Base-by-base conservation (phyloP, 2,113 vertebrate species). In the Psittacara wagleri region DNA sequence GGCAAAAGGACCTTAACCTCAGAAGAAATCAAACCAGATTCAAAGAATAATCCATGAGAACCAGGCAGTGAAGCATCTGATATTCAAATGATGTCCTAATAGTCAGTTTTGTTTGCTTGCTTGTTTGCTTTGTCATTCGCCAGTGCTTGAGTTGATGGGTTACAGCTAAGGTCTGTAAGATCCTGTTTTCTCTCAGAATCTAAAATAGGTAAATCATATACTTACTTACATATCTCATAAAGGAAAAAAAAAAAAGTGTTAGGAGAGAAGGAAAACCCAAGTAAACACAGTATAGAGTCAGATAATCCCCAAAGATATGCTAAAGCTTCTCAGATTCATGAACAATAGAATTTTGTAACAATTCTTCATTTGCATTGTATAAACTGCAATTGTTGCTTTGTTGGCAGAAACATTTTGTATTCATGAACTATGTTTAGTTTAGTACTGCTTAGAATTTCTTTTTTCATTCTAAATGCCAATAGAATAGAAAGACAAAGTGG, bases 321-420 rank as follows among this genome's bases (percentile, higher is more conserved):
- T 92, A 61, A 67, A 92, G 77, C 78, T 63, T 90, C 94, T 83
- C 64, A 77, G 73, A 77, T 75, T 72, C 70, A 84, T 62, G 83
- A 94, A 94, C 86, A 91, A 75, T 55, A 22, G 59, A 88, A 86
- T 94, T 94, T 70, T 86, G 55, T 54, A 88, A 88, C 92, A 68
- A 83, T 95, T 94, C 88, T 94, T 88, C 66, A 84, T 93, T 95
- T 91, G 91, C 92, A 94, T 94, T 70, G 41, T 78, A 81, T 96
- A 94, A 96, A 92, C 83, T 61, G 83, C 93, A 95, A 75, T 96
- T 92, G 94, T 92, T 86, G 59, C 59, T 90, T 94, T 91, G 59
- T 91, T 96, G 83, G 88, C 76, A 89, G 51, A 90, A 84, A 39
- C 61, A 23, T 18, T 96, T 86, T 95, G 52, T 92, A 95, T 95